phyloP scores from a whole-genome alignment of 1,140 invertebrate species.

The Papilio aristodemus region DNA sequence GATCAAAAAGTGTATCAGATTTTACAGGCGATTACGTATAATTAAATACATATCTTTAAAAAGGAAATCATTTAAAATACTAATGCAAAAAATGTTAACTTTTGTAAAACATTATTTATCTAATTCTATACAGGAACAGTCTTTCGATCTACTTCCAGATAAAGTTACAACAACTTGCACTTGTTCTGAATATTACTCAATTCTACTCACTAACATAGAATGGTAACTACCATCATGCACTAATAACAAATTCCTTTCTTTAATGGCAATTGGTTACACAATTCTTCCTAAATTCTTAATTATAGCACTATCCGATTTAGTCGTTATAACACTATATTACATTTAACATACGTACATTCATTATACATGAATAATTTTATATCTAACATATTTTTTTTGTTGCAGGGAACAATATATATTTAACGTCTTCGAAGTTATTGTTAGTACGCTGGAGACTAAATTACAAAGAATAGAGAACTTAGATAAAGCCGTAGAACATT shows the following conservation, averaged over 20 bases:
- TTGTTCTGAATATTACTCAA: conserved; percentile 17
- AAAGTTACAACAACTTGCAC: conserved; percentile 20
- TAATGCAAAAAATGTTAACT: not conserved
- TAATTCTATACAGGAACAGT: conserved; percentile 2
- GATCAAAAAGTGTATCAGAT: too few species aligned
- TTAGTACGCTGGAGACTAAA: conserved; percentile 92
- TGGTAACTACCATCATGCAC: conserved; percentile 2
- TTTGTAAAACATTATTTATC: conserved; percentile 2
- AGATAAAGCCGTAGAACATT: conserved; percentile 91
- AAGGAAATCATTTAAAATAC: too few species aligned
- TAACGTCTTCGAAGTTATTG: conserved; percentile 93
- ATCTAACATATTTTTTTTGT: conserved; percentile 65
- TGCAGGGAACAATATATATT: conserved; percentile 93
- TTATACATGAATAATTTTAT: too few species aligned
- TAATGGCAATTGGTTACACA: not conserved
- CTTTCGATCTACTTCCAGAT: not conserved
- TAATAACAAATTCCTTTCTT: conserved; percentile 13
- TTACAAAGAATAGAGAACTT: conserved; percentile 92
- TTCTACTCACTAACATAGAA: not conserved
- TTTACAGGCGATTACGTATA: too few species aligned
- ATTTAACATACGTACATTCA: too few species aligned
- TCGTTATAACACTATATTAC: too few species aligned
- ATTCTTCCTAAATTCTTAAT: not conserved
- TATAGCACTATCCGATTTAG: too few species aligned
- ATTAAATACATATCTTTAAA: too few species aligned